Evolutionary conservation across 2,113 vertebrate species (phyloP).

Genomic region (Phalacrocorax aristotelis): DNA sequence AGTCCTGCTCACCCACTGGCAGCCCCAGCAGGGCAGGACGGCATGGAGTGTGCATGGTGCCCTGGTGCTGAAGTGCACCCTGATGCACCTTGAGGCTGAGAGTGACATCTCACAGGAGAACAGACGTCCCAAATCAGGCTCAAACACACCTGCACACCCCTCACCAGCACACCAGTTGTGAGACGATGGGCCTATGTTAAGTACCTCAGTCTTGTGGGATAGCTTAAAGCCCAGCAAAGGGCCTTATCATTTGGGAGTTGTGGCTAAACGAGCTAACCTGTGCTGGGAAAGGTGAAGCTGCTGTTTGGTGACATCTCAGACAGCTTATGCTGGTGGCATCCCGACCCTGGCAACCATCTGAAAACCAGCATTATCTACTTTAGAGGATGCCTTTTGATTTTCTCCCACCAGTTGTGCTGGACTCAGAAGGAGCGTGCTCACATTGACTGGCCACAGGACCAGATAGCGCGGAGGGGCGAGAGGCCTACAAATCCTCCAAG

Average conservation of each 20-base stretch:
- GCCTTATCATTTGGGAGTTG: neutral
- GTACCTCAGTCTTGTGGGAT: neutral
- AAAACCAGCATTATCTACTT: neutral
- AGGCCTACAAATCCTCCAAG: constrained; percentile 27
- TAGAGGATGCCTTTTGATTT: constrained; percentile 23
- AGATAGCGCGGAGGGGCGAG: neutral
- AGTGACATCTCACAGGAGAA: neutral
- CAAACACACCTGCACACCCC: neutral
- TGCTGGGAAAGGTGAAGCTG: neutral
- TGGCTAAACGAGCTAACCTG: neutral
- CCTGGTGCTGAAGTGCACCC: neutral
- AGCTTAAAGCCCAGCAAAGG: neutral
- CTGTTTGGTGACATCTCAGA: neutral
- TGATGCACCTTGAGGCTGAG: accelerated
- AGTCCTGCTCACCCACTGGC: neutral
- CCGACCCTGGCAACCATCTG: neutral
- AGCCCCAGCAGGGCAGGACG: neutral
- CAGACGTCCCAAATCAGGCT: neutral
- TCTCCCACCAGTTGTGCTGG: constrained; percentile 24
- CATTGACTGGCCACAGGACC: neutral
- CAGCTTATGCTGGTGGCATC: neutral
- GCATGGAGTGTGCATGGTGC: accelerated
- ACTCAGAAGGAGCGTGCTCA: neutral
- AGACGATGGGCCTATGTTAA: neutral
- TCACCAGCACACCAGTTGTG: neutral